Evolutionary conservation across 1,140 invertebrate species (phyloP).

Genomic region (Eumeta japonica): DNA sequence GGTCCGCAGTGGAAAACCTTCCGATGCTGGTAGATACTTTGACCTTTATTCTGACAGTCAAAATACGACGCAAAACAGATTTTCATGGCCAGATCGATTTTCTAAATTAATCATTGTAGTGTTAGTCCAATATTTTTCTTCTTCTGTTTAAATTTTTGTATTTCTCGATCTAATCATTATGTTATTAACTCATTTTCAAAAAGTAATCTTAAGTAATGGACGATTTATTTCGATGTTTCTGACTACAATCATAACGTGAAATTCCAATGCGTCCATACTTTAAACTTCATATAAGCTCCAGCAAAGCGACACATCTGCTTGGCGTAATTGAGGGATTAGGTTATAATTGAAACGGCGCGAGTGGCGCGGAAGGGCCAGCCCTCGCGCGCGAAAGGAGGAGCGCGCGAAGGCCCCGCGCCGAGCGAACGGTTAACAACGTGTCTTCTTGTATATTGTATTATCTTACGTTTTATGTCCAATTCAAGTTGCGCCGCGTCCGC

Average conservation of each 20-base stretch:
- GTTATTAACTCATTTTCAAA: neutral
- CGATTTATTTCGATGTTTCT: too few species aligned
- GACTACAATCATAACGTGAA: too few species aligned
- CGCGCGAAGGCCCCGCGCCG: constrained; percentile 26
- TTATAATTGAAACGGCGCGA: constrained; percentile 54
- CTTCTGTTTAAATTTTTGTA: too few species aligned
- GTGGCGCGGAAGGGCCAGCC: constrained; percentile 15
- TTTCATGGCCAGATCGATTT: neutral
- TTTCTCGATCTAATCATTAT: neutral
- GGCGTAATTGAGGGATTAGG: constrained; percentile 56
- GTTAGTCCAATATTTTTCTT: too few species aligned
- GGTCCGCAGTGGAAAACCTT: constrained; percentile 13
- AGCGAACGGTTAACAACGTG: constrained; percentile 53
- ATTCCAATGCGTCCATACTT: constrained; percentile 52
- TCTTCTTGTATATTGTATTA: constrained; percentile 57
- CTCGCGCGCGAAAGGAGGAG: constrained; percentile 20
- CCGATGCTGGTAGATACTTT: constrained; percentile 1
- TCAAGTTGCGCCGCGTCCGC: constrained; percentile 27
- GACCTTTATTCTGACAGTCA: neutral
- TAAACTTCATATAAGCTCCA: constrained; percentile 51
- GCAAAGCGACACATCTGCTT: constrained; percentile 55
- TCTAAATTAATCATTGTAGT: too few species aligned
- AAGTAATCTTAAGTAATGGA: constrained; percentile 22
- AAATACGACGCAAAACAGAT: neutral
- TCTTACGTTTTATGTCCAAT: constrained; percentile 55